A percentile compares a stretch with the other conserved stretches of the same genome.
Evolutionary conservation across 2,888 invertebrate genomes (phyloP).

Genomic region (Leucozona laternaria): DNA sequence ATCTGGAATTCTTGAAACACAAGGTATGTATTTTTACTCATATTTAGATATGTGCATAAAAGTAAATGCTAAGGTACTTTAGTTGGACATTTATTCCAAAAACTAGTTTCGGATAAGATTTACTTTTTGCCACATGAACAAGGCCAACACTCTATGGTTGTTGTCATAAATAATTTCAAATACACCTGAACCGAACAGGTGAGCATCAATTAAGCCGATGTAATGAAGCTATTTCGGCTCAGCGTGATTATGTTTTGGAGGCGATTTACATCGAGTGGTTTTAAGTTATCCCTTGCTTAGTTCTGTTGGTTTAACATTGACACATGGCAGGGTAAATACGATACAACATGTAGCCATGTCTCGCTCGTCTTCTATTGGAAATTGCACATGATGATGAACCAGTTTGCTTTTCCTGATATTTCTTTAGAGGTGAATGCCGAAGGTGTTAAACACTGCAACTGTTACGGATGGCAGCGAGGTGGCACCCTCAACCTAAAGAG

Average conservation of each 20-base stretch:
- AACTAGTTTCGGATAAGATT: constrained; percentile 48
- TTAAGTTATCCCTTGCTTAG: constrained; percentile 32
- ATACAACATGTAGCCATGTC: constrained; percentile 61
- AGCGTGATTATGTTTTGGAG: constrained; percentile 73
- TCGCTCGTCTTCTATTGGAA: constrained; percentile 19
- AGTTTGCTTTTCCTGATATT: constrained; percentile 62
- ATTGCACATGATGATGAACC: constrained; percentile 52
- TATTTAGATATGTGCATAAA: not conserved
- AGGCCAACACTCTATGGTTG: constrained; percentile 48
- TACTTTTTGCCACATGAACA: constrained; percentile 51
- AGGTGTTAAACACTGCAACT: constrained; percentile 69
- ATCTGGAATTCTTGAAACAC: constrained; percentile 88
- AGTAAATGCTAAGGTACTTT: not conserved
- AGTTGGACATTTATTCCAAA: not conserved
- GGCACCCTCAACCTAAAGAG: constrained; percentile 42
- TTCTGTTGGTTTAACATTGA: constrained; percentile 65
- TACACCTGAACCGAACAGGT: constrained; percentile 67
- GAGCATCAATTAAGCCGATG: constrained; percentile 75
- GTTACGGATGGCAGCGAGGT: constrained; percentile 25
- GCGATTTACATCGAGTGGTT: constrained; percentile 61
- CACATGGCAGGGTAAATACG: constrained; percentile 66
- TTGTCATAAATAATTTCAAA: constrained; percentile 70
- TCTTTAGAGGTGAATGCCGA: constrained; percentile 57
- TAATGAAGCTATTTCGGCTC: constrained; percentile 76
- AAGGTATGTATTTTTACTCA: constrained; percentile 84